Base-by-base conservation (phyloP, 2,888 invertebrate species). In the Phrixothrix hirtus region DNA sequence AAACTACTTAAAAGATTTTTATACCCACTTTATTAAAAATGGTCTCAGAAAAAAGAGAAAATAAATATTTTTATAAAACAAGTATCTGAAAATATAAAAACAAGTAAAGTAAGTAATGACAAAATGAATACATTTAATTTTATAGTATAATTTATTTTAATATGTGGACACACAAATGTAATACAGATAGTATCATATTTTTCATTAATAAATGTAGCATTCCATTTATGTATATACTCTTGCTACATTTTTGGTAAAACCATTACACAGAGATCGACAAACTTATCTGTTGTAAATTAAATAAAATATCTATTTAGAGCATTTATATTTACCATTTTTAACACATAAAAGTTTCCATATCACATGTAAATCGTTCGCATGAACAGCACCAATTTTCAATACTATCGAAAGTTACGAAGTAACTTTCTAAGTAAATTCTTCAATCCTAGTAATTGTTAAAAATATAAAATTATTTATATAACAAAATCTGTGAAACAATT, bases 211-310 rank as follows among this genome's bases (percentile, higher is more conserved):
- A 52, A 47, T 32, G 41, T 47, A 39, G 42, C 53, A 53, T 41
- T 42, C n/a, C n/a, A n/a, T 36, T 47, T 17, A 47, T 42, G 43
- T 42, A 32, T 31, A 16, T 37, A 27, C 42, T 52, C 41, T 36
- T 52, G 32, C 38, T 38, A 51, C 35, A 36, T 53, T 53, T 46
- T 53, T 58, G 54, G 55, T 61, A 57, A 61, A 61, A 61, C 68
- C 67, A 70, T 65, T 66, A 69, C 67, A 67, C 65, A 61, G 58
- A 65, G 62, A 66, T 66, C 66, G 65, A 63, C 62, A 61, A 66
- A 52, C 50, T 64, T 63, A 65, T 54, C 58, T 57, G 48, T 58
- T 56, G 57, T 58, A 55, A 55, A 45, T 54, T 50, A 59, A 57
- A 59, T 59, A 59, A 51, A 45, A 44, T 52, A 41, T 32, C 26